Conservation (phyloP, 2,797 vertebrate species). For the Simalia tracyae region DNA sequence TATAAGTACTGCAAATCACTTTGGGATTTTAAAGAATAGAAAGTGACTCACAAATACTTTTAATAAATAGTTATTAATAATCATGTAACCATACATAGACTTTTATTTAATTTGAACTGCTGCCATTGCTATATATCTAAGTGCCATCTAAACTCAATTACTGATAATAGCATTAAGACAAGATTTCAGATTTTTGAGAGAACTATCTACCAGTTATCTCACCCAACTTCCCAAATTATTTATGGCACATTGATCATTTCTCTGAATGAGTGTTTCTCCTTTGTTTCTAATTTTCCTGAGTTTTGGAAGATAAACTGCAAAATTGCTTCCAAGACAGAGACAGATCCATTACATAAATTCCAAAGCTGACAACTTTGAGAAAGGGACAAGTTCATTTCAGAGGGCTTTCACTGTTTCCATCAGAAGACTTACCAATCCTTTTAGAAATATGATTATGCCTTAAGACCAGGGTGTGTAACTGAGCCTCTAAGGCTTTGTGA, state of each 20-base stretch:
- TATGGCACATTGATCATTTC: background rate
- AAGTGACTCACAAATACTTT: background rate
- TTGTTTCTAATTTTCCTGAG: background rate
- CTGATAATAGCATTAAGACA: background rate
- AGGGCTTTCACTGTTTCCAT: background rate
- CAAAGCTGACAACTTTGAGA: background rate
- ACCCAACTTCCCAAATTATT: background rate
- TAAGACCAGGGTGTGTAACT: background rate
- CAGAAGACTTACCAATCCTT: background rate
- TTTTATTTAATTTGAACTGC: background rate
- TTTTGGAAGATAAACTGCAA: background rate
- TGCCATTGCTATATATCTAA: background rate
- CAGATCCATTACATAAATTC: background rate
- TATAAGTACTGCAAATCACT: background rate
- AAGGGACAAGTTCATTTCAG: background rate
- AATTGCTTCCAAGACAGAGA: background rate
- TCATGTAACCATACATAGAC: background rate
- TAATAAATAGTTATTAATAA: background rate
- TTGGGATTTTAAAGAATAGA: background rate
- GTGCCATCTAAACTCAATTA: background rate
- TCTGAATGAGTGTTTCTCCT: background rate
- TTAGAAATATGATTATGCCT: background rate
- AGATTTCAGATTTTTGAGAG: background rate
- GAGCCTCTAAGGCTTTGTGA: background rate
- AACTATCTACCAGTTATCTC: background rate